A percentile compares a stretch with the other conserved stretches of the same genome.
These are phyloP conservation scores for Limnephilus marmoratus DNA, from an alignment of 2,888 invertebrate species.

Conservation along the genomic window DNA sequence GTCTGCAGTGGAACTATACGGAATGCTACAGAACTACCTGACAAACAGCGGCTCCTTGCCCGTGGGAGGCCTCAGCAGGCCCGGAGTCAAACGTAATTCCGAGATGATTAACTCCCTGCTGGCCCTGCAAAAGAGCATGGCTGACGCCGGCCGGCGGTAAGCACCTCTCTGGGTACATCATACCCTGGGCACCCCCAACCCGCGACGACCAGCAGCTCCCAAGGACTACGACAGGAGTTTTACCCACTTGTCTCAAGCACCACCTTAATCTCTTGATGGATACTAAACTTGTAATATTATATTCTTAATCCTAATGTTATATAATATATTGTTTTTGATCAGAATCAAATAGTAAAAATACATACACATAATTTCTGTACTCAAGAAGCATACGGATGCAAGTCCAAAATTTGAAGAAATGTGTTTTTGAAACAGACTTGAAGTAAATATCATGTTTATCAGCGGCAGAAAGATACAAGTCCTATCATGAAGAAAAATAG, in stretches of 20 bases:
- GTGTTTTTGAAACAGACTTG: too few species aligned
- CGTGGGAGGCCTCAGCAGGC: neutral
- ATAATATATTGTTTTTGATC: too few species aligned
- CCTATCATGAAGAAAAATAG: too few species aligned
- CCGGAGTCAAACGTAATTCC: conserved; percentile 80
- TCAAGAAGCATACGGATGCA: too few species aligned
- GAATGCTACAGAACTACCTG: conserved; percentile 61
- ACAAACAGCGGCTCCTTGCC: conserved; percentile 25
- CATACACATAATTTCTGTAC: too few species aligned
- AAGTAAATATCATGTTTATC: too few species aligned
- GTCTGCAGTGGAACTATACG: conserved; percentile 58
- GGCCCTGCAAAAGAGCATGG: conserved; percentile 82
- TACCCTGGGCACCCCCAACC: neutral
- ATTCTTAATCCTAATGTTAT: too few species aligned
- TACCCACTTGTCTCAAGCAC: neutral
- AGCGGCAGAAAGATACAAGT: too few species aligned
- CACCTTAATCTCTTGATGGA: neutral
- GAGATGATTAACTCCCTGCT: conserved; percentile 86
- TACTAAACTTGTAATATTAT: neutral
- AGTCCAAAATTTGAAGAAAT: too few species aligned
- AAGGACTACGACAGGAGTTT: neutral
- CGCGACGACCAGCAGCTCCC: neutral
- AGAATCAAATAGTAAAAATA: too few species aligned
- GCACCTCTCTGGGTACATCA: neutral
- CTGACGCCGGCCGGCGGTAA: conserved; percentile 81